Base-by-base conservation (phyloP, 2,888 invertebrate genomes). In the Timandra comae region DNA sequence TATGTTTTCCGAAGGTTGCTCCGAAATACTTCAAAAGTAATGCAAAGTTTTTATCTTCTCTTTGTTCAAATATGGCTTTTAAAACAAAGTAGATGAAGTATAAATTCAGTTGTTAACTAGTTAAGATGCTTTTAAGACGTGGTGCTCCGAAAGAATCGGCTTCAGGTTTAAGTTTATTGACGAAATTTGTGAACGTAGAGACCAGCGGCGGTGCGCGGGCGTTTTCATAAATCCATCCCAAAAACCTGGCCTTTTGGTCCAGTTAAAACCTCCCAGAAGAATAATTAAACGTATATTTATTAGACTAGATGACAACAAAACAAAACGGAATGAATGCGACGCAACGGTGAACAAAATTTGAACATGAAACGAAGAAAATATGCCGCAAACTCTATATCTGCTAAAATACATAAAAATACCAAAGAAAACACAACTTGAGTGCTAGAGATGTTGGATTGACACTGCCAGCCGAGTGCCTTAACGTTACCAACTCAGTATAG, bases 351-450 rank as follows among this genome's bases (percentile, higher is more conserved):
- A 39, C 35, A 33, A 44, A 46, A 55, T 46, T 49, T 38, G 50
- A 65, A 42, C 56, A 84, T 82, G 82, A 82, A 80, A 79, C 78
- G 80, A 61, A 77, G 74, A 72, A 80, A 82, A 77, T 44, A 81
- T 81, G 82, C 74, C 74, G 65, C 77, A 69, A 69, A 58, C 65
- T 57, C 52, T 71, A 51, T 73, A 74, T 35, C 68, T 77, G 52
- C 66, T 80, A 46, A 79, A 80, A 57, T 81, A 74, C 54, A 80
- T 81, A 64, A 81, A 81, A 63, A 81, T 81, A 75, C 81, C 81
- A 57, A 79, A 76, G 66, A 80, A 81, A 58, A 52, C 73, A 63
- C 63, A 66, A 65, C 70, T 30, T 49, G 43, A 49, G 13, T 24
- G 66, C 65, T 54, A 68, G 45, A 32, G 45, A 41, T 12, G 28